Evolutionary conservation across 1,140 invertebrate genomes (phyloP).

Genomic region (Anoplophora glabripennis): DNA sequence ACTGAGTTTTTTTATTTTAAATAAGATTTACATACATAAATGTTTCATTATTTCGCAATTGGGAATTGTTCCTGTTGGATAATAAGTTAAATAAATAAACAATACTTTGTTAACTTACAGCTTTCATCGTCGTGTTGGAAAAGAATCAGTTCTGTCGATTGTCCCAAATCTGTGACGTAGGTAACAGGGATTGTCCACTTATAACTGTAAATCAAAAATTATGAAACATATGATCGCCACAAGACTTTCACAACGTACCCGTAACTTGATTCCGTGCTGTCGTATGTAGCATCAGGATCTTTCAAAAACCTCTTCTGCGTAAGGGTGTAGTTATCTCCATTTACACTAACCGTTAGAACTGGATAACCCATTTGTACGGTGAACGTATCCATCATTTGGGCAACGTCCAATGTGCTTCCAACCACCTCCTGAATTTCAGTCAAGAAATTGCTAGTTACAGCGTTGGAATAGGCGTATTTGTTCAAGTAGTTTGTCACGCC

Average conservation of each 20-base stretch:
- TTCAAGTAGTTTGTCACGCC: conserved; percentile 74
- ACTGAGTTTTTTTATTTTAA: no score
- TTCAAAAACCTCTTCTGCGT: conserved; percentile 72
- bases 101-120: conserved; percentile 57
- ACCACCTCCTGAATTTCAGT: conserved; percentile 57
- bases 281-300: conserved; percentile 58
- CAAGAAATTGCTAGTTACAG: conserved; percentile 77
- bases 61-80: no score
- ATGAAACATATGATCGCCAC: no score
- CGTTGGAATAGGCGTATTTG: conserved; percentile 68
- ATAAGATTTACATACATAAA: no score
- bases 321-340: conserved; percentile 55
- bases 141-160: conserved; percentile 52
- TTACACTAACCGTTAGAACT: conserved; percentile 62
- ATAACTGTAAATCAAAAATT: conserved; percentile 55
- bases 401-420: conserved; percentile 54
- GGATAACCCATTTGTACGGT: conserved; percentile 91
- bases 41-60: no score
- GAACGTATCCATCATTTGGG: conserved; percentile 87
- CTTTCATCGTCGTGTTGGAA: conserved; percentile 56
- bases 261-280: conserved; percentile 56
- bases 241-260: conserved; percentile 51
- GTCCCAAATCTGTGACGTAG: conserved; percentile 62
- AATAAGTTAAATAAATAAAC: no score
- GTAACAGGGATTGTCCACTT: conserved; percentile 83